phyloP scores from a whole-genome alignment of 2,113 vertebrate species.

The Entomyzon cyanotis region DNA sequence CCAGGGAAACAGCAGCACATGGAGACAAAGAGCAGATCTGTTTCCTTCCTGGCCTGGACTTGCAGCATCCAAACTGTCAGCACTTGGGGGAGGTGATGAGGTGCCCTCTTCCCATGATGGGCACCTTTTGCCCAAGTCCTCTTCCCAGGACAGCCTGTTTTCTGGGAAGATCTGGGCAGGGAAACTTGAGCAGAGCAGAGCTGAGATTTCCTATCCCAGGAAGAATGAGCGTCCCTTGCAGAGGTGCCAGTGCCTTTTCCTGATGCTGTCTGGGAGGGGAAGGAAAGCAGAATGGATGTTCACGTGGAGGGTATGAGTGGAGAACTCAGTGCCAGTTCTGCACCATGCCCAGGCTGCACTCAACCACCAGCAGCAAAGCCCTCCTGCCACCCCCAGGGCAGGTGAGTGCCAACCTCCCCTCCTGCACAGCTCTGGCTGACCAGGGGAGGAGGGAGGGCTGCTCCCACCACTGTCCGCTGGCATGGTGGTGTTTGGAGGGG shows the following conservation, averaged over 20 bases:
- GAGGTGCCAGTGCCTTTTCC: not conserved
- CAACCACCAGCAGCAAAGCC: not conserved
- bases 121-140: not conserved
- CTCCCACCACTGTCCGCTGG: not conserved
- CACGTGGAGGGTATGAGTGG: not conserved
- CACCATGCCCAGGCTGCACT: not conserved
- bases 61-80: not conserved
- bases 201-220: not conserved
- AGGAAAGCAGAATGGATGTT: not conserved
- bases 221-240: not conserved
- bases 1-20: not conserved
- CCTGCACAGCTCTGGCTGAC: not conserved
- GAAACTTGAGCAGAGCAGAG: not conserved
- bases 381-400: not conserved
- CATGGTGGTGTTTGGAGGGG: not conserved
- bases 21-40: not conserved
- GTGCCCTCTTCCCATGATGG: not conserved
- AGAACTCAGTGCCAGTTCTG: not conserved
- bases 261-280: not conserved
- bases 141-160: rapidly evolving
- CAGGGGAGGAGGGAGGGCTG: not conserved
- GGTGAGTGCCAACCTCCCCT: not conserved
- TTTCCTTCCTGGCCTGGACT: not conserved
- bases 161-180: not conserved
- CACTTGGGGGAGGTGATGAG: rapidly evolving